Evolutionary conservation across 2,888 invertebrate species (phyloP).

Genomic region (Chalcosyrphus nemorum): DNA sequence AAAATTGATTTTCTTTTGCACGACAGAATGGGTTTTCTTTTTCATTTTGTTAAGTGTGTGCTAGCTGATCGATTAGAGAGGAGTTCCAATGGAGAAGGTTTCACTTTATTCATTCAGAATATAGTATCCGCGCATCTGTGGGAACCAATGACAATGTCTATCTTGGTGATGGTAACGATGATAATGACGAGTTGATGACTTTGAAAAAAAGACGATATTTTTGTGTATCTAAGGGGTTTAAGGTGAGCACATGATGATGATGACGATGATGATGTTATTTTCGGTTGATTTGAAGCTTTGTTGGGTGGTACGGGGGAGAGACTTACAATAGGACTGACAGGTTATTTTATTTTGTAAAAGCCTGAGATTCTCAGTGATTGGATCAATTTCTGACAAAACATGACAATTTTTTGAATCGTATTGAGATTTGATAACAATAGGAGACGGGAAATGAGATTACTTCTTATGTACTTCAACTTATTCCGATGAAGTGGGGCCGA

Average conservation of each 20-base stretch:
- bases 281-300: slow-evolving; percentile 2
- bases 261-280: not conserved
- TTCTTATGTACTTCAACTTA: too few relatives aligned
- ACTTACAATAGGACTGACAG: not conserved
- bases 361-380: slow-evolving; percentile 6
- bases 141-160: not conserved
- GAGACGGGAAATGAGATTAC: not conserved
- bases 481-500: too few relatives aligned
- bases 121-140: too few relatives aligned
- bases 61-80: slow-evolving; percentile 42
- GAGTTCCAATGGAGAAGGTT: slow-evolving; percentile 6
- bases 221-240: slow-evolving; percentile 1
- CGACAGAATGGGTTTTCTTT: not conserved
- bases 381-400: slow-evolving; percentile 2
- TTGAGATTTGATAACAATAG: not conserved
- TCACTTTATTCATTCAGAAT: not conserved
- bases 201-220: not conserved
- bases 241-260: not conserved
- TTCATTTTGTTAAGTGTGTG: slow-evolving; percentile 10
- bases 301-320: not conserved
- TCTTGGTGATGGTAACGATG: not conserved
- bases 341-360: not conserved
- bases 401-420: not conserved
- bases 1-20: slow-evolving; percentile 45
- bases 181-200: not conserved